Evolutionary conservation across 2,888 invertebrate species (phyloP).

Genomic region (Cenopis cana): DNA sequence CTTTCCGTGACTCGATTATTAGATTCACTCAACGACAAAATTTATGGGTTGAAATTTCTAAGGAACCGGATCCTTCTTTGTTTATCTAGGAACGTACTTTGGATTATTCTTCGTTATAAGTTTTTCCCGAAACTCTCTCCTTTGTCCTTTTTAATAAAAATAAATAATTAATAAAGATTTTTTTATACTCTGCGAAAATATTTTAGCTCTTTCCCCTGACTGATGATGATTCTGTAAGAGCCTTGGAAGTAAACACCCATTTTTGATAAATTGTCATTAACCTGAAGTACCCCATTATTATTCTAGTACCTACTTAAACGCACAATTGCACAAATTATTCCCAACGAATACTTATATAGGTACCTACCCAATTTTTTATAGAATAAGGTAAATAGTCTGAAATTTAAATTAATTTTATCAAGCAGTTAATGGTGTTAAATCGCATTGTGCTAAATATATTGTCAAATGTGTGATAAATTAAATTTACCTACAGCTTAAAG

Average conservation of each 20-base stretch:
- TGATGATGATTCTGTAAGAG: not conserved
- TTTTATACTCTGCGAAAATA: not conserved
- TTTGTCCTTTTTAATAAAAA: not conserved
- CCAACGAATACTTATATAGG: not conserved
- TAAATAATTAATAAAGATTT: not conserved
- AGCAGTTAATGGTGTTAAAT: slow-evolving; percentile 49
- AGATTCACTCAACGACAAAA: slow-evolving; percentile 22
- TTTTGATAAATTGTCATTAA: too few relatives aligned
- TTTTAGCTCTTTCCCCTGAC: not conserved
- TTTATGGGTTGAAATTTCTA: slow-evolving; percentile 22
- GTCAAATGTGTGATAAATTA: slow-evolving; percentile 34
- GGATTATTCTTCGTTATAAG: not conserved
- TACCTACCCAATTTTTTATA: not conserved
- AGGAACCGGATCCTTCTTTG: slow-evolving; percentile 10
- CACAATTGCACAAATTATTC: not conserved
- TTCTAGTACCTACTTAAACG: not conserved
- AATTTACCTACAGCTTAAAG: not conserved
- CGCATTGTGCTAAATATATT: slow-evolving; percentile 74
- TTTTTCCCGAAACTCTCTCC: not conserved
- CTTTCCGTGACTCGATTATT: slow-evolving; percentile 49
- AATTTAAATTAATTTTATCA: not conserved
- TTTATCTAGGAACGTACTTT: slow-evolving; percentile 7
- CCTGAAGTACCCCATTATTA: not conserved
- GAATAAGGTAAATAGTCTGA: not conserved
- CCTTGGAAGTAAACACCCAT: not conserved